Conservation (phyloP, 2,113 vertebrate species). For the Chlamydotis undulata region DNA sequence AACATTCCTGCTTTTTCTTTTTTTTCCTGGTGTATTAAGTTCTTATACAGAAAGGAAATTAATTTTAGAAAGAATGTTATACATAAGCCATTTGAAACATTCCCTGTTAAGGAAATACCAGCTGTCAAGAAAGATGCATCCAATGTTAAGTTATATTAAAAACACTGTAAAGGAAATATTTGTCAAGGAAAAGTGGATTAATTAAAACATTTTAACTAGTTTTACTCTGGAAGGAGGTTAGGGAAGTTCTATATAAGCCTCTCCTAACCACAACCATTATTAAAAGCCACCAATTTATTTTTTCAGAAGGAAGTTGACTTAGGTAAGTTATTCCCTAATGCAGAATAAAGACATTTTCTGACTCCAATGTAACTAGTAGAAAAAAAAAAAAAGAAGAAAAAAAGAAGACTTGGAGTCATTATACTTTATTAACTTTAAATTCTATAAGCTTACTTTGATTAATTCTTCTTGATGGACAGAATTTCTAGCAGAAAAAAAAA, state of each 20-base stretch:
- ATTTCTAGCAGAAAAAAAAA: neutral
- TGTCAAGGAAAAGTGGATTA: slow-evolving; percentile 16
- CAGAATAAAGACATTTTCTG: neutral
- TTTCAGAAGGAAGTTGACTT: neutral
- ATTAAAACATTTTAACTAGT: slow-evolving; percentile 37
- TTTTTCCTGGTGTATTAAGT: slow-evolving; percentile 4
- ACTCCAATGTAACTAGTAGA: neutral
- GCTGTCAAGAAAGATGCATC: slow-evolving; percentile 60
- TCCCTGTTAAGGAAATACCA: slow-evolving; percentile 61
- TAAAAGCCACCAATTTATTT: neutral
- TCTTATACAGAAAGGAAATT: slow-evolving; percentile 65
- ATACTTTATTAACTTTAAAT: neutral
- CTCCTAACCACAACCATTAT: neutral
- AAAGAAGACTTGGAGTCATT: neutral
- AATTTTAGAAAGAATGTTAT: slow-evolving; percentile 67
- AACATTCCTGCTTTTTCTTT: neutral
- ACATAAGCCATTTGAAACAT: slow-evolving; percentile 56
- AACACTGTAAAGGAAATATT: slow-evolving; percentile 49
- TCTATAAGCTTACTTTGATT: neutral
- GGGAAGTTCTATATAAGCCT: neutral
- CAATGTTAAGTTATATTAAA: slow-evolving; percentile 51
- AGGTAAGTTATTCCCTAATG: neutral
- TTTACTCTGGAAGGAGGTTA: neutral
- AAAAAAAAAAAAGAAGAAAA: neutral
- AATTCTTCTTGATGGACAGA: neutral